Base-by-base conservation (phyloP, 2,113 vertebrate genomes). In the Podarcis cretensis region DNA sequence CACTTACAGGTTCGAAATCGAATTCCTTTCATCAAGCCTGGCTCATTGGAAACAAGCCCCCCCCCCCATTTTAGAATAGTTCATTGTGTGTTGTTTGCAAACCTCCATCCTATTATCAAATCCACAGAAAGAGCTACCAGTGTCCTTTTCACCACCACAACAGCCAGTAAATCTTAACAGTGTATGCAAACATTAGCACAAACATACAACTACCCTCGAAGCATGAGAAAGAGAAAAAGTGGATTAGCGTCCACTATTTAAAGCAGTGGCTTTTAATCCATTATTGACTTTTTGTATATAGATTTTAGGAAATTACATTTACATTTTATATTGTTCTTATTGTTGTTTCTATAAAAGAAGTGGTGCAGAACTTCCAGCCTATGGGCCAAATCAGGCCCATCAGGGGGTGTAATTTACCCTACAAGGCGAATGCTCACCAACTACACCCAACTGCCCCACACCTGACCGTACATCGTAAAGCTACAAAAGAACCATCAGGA, bases 1-100 rank as follows among this genome's bases (percentile, higher is more conserved):
- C 84, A 90, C 79, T 90, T 78, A 90, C 86, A 71, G 63, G 35
- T 90, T 87, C 65, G 48, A 83, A 30, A 90, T 68, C 77, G 79
- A 77, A 87, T 90, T 78, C 74, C 77, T 87, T 87, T 69, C 18
- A 14, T 69, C 74, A 78, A 71, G 16, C 13, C 12, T 23, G 18
- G 32, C n/a, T 57, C 32, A 16, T 32, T 2, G 59, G 43, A 48
- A 57, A 83, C 7, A 27, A 16, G 30, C n/a, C 48, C 48, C 48
- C 9, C 43, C 48, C 9, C 5, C 32, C n/a, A 40, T 30, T 63
- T 25, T 40, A 25, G 74, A 68, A 16, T 18, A 27, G 9, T 78
- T 40, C 23, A 77, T 5, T 77, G 27, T n/a, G 20, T 6, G 13
- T n/a, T 14, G 43, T 43, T 83, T 78, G 54, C 59, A 86, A 77